Evolutionary conservation across 2,888 invertebrate species (phyloP), one percentile per base, ranked within the genome.

Genomic region (Drosophila phalerata): DNA sequence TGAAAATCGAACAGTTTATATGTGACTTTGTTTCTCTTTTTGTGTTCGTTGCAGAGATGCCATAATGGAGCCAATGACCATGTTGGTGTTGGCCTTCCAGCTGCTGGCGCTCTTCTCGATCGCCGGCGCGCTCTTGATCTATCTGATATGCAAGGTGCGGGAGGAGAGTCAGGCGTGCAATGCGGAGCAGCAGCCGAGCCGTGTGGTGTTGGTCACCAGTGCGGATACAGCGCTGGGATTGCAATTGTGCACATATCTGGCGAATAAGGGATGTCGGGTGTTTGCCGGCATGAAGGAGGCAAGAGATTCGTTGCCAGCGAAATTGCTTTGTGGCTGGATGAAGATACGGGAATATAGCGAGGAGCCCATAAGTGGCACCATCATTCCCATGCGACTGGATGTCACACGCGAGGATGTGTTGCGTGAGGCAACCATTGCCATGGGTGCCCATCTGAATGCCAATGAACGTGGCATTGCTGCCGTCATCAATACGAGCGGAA

Each of bases 401-500:
- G 96, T 97, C 17, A 96, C 96, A 0, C 94, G 97, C 43, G 97
- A 97, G 92, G 97, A 97, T 91, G 93, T 96, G 77, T 92, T 97
- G 48, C 96, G 96, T 72, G 96, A 96, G 92, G 96, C 96, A 8
- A 96, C 96, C 13, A 95, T 96, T 77, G 95, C 95, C 19, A 95
- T 97, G 74, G 95, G 96, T 17, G 95, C 96, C 56, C 96, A 97
- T 93, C 93, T 97, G 87, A 97, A 96, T 68, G 96, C 96, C 53
- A 96, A 96, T 42, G 96, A 97, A 93, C 96, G 96, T 90, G 97
- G 97, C 95, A 92, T 92, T 63, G 89, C 96, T 95, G 96, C 97
- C 51, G 96, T 97, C 28, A 95, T 97, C 73, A 97, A 97, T 92
- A 97, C 97, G 32, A 96, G 96, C 22, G 97, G 97, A 30, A 94